Base-by-base conservation (phyloP, 2,888 invertebrate genomes). In the Theodoxus fluviatilis region DNA sequence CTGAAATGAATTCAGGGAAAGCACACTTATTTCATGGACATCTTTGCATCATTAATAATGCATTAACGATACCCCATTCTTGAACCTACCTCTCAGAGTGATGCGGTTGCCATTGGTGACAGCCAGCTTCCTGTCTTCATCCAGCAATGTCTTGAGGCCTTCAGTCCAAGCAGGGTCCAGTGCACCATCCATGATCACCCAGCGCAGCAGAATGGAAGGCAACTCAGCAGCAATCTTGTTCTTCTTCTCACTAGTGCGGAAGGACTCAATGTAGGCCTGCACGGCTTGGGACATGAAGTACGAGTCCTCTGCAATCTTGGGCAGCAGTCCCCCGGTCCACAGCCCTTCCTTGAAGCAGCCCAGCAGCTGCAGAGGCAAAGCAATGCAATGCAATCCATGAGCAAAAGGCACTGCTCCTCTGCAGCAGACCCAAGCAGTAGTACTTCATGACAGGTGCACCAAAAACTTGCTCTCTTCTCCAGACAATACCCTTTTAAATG, bases 131-230 rank as follows among this genome's bases (percentile, higher is more conserved):
- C 74, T 75, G 65, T 81, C 78, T 22, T 76, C 74, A 69, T 84
- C 85, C 71, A 85, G 74, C 63, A 85, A 70, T 0, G 82, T 82
- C 74, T 81, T 83, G 63, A 85, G 72, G 37, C 78, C 79, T 65
- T 86, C 85, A 3, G 84, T 82, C 85, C 85, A 86, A 6, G 71
- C 73, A 0, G 83, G 79, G 67, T 81, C 78, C 33, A 86, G 74
- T 37, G 79, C 77, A 1, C 86, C 86, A 73, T 86, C 86, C 69
- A 86, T 70, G 1, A 86, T 78, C 25, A 86, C 72, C 86, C 85
- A 85, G 43, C 81, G 77, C 15, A 81, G 73, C 31, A 84, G 70
- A 3, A 80, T 70, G 7, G 82, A 82, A 0, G 81, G 81, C n/a
- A 79, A 61, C 43, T 84, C 83, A 12, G 71, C 49, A 9, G 76